These are phyloP conservation scores for Erythrocercus mccallii DNA, from an alignment of 2,113 vertebrate genomes.

Conservation along the genomic window DNA sequence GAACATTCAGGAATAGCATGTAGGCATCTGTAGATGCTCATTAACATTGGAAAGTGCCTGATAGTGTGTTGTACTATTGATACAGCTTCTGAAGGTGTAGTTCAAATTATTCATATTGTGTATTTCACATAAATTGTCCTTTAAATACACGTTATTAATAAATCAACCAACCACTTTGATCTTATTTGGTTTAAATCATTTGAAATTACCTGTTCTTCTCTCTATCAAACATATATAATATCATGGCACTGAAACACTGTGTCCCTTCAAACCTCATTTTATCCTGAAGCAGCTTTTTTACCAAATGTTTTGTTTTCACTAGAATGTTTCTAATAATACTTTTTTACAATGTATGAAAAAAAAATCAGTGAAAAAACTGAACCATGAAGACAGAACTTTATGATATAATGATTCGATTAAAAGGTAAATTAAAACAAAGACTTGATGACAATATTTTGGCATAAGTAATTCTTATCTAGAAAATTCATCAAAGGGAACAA, in stretches of 20 bases:
- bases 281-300: not conserved
- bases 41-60: not conserved
- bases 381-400: not conserved
- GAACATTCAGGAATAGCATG: not conserved
- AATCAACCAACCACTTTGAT: not conserved
- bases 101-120: not conserved
- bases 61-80: not conserved
- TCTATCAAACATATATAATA: not conserved
- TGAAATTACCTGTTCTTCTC: not conserved
- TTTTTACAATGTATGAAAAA: not conserved
- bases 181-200: not conserved
- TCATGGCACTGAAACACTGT: not conserved
- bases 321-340: not conserved
- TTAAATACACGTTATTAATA: not conserved
- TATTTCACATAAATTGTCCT: not conserved
- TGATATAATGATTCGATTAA: not conserved
- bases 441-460: not conserved
- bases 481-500: not conserved
- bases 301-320: not conserved
- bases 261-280: not conserved
- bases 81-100: not conserved
- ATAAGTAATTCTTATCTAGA: not conserved
- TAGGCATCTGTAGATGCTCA: not conserved
- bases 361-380: not conserved
- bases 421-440: not conserved